These are phyloP conservation scores for Rhyacophila evoluta DNA, from an alignment of 2,888 invertebrate species.

Conservation along the genomic window DNA sequence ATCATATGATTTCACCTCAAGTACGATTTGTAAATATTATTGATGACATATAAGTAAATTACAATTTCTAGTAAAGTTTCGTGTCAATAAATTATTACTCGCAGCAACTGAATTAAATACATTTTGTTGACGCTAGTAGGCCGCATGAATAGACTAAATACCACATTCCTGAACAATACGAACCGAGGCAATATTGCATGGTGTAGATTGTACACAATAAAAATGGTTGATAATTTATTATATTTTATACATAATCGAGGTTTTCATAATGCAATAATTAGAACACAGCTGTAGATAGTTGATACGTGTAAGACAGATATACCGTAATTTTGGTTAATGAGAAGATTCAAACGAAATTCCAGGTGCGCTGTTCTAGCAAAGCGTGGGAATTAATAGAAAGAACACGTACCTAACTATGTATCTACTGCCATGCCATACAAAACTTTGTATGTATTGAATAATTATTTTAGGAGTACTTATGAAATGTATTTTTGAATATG, in stretches of 20 bases:
- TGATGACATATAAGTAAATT: too few relatives aligned
- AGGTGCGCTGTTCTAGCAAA: conserved; percentile 10
- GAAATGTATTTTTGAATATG: conserved; percentile 17
- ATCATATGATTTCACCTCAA: too few relatives aligned
- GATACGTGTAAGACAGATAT: conserved; percentile 22
- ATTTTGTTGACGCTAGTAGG: too few relatives aligned
- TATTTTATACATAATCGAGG: conserved; percentile 11
- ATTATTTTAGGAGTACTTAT: conserved; percentile 5
- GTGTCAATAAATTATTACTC: too few relatives aligned
- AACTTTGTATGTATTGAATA: conserved; percentile 22
- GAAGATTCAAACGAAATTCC: conserved; percentile 17
- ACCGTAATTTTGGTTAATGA: conserved; percentile 16
- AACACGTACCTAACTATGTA: neutral
- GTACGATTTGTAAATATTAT: too few relatives aligned
- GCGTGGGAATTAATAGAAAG: conserved; percentile 13
- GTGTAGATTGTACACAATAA: neutral
- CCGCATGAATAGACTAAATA: neutral
- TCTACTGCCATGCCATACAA: neutral
- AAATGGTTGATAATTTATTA: conserved; percentile 24
- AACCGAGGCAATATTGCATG: neutral
- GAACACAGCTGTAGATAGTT: conserved; percentile 22
- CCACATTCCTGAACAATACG: neutral
- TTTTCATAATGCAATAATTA: conserved; percentile 10
- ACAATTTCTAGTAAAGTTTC: too few relatives aligned
- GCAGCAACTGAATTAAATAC: too few relatives aligned